phyloP scores from a whole-genome alignment of 2,113 vertebrate species.

The Sander vitreus region DNA sequence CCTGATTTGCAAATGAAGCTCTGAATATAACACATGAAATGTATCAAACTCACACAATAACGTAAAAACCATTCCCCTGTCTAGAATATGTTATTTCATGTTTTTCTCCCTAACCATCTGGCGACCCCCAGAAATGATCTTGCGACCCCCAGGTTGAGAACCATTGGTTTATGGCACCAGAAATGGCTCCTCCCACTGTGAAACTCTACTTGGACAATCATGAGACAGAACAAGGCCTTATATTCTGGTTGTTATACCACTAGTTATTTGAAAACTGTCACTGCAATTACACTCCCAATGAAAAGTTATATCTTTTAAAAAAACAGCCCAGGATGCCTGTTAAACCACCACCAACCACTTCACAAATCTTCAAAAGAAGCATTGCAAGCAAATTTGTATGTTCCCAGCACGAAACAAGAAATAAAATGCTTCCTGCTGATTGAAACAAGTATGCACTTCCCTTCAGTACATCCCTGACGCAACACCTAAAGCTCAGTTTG shows the following conservation, averaged over 20 bases:
- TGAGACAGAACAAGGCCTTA: not conserved
- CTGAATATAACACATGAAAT: too few relatives aligned
- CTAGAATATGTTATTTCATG: too few relatives aligned
- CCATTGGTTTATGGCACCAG: not conserved
- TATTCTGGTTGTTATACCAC: not conserved
- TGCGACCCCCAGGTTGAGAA: too few relatives aligned
- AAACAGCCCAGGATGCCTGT: not conserved
- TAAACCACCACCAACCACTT: not conserved
- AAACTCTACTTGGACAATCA: not conserved
- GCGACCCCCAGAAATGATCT: too few relatives aligned
- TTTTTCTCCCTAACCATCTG: too few relatives aligned
- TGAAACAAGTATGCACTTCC: slow-evolving; percentile 30
- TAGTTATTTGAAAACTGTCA: not conserved
- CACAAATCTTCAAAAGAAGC: slow-evolving; percentile 14
- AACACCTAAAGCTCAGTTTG: slow-evolving; percentile 46
- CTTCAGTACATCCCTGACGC: not conserved
- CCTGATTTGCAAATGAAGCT: too few relatives aligned
- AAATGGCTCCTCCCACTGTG: not conserved
- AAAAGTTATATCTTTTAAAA: not conserved
- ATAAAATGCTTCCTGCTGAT: slow-evolving; percentile 22
- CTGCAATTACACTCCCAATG: slow-evolving; percentile 3
- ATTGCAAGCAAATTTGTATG: not conserved
- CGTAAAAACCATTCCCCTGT: too few relatives aligned
- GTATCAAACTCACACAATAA: too few relatives aligned
- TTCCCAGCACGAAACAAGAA: not conserved